Evolutionary conservation across 1,140 invertebrate species (phyloP), one percentile per base, ranked within the genome.

Genomic region (Lamellibrachia luymesi): DNA sequence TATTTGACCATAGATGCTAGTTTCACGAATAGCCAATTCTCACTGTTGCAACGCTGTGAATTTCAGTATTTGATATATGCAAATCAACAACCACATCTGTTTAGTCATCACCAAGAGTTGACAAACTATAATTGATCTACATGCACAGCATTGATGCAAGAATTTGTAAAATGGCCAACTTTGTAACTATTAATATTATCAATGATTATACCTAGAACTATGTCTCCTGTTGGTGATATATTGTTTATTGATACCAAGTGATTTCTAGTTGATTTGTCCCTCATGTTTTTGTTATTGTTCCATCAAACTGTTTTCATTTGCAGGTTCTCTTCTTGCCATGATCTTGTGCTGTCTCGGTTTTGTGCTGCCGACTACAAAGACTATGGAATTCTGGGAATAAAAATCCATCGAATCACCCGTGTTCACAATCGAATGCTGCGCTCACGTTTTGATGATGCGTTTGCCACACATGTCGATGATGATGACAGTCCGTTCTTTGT

Each of bases 251-350:
- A 17, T 80, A 80, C 64, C 17, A 2, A 2, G 13, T 80, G 64
- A 80, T 80, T 80, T 80, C 7, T 80, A 17, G 2, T 80, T 80
- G 64, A 56, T 56, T 56, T 56, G 52, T 56, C 52, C 52, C 4
- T 10, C 27, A n/a, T 91, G 91, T 50, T 50, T 25, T 13, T 91
- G 17, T 6, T 91, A n/a, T 91, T 51, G 27, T 10, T 91, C 22
- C 27, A 91, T 22, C 50, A 27, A 91, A 91, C 22, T 91, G 50
- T 91, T 93, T 50, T 94, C 92, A 13, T 93, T 93, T 93, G 27
- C 91, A 96, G 96, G 96, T 96, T 95, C 94, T 95, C 94, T 8
- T 96, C 95, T 6, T 96, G 96, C 92, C 95, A 96, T 95, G 96
- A 96, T 93, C 94, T 96, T 27, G 94, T 96, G 8, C 94, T 96